A percentile compares a stretch with the other conserved stretches of the same genome.
phyloP scores from a whole-genome alignment of 2,113 vertebrate genomes.

The Drymodes brunneopygia region DNA sequence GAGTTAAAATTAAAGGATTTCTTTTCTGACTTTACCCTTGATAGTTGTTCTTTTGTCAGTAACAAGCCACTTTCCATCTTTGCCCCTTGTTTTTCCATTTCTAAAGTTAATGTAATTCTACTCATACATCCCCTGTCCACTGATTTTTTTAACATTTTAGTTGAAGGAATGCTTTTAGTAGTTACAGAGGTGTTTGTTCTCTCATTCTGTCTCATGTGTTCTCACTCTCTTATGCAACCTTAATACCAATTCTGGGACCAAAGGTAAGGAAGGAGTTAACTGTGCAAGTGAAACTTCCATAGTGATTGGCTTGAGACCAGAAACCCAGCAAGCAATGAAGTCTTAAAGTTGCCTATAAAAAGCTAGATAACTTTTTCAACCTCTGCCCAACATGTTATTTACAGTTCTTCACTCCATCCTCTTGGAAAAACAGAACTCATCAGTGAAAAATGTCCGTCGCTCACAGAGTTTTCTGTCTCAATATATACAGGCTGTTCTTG shows the following conservation, averaged over 20 bases:
- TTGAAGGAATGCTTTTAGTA: neutral
- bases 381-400: slow-evolving; percentile 60
- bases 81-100: neutral
- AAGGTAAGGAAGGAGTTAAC: slow-evolving; percentile 34
- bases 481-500: slow-evolving; percentile 28
- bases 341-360: slow-evolving; percentile 56
- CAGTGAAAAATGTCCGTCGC: slow-evolving; percentile 51
- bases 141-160: neutral
- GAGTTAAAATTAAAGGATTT: neutral
- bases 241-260: neutral
- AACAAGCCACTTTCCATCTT: neutral
- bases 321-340: slow-evolving; percentile 16
- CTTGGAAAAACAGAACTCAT: slow-evolving; percentile 67
- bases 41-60: neutral
- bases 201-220: neutral
- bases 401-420: slow-evolving; percentile 46
- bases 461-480: slow-evolving; percentile 47
- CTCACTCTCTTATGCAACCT: neutral
- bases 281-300: neutral
- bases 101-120: neutral
- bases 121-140: neutral
- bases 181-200: neutral
- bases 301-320: slow-evolving; percentile 44
- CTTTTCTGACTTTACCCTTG: neutral
- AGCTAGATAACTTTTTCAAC: slow-evolving; percentile 65